These are phyloP conservation scores for Camponotus vicinus DNA, from an alignment of 1,140 invertebrate genomes.

Conservation along the genomic window DNA sequence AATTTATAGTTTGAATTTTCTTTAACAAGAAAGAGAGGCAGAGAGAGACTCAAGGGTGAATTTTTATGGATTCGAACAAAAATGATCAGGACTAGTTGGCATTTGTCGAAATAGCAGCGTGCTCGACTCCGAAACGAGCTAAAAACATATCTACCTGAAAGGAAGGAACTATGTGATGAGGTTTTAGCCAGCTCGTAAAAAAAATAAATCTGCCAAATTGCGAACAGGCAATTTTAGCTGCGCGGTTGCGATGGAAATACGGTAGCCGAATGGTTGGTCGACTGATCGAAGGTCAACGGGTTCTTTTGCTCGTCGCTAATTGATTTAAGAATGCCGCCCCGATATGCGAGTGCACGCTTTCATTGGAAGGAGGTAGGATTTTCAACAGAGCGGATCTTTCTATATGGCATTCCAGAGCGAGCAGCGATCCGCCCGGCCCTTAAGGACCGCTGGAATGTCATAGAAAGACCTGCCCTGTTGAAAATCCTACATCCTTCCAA, in stretches of 20 bases:
- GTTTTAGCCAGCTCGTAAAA: conserved; percentile 58
- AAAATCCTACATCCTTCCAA: conserved; percentile 30
- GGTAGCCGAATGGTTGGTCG: conserved; percentile 71
- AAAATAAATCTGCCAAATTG: conserved; percentile 67
- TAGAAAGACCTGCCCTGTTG: not conserved
- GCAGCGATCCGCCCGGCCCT: conserved; percentile 37
- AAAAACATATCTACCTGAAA: conserved; percentile 67
- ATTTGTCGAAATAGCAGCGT: conserved; percentile 16
- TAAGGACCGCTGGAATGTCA: conserved; percentile 75
- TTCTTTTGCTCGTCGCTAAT: conserved; percentile 81
- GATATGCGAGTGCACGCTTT: conserved; percentile 65
- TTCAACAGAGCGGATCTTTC: no score
- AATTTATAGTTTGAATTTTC: not conserved
- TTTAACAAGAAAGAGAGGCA: conserved; percentile 1
- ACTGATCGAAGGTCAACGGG: conserved; percentile 81
- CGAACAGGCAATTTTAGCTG: conserved; percentile 49
- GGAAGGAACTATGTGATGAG: conserved; percentile 47
- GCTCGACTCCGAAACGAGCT: conserved; percentile 33
- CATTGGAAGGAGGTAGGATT: no score
- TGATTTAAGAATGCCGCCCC: conserved; percentile 80
- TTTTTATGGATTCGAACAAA: conserved; percentile 24
- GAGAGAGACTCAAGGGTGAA: conserved; percentile 28
- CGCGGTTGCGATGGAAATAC: conserved; percentile 64
- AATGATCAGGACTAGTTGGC: conserved; percentile 32
- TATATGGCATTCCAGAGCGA: no score